Evolutionary conservation across 2,797 vertebrate genomes (phyloP).

Genomic region (Cynodonichthys magdalenae): DNA sequence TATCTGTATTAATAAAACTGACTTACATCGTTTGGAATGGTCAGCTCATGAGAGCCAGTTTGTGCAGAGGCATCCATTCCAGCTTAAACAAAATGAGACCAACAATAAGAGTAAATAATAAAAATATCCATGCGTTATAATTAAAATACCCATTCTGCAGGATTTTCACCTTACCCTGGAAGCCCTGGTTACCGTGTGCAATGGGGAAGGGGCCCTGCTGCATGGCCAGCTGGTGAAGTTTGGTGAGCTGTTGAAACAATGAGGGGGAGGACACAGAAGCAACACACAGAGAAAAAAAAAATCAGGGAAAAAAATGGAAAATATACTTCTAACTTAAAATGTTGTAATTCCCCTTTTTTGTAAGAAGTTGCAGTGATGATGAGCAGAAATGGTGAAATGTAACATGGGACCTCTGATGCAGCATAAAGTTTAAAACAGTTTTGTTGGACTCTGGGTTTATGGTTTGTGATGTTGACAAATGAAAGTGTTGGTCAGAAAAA

Average conservation of each 20-base stretch:
- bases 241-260: slow-evolving; percentile 85
- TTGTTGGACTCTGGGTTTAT: slow-evolving; percentile 10
- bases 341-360: slow-evolving; percentile 40
- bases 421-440: neutral
- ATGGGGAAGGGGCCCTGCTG: slow-evolving; percentile 95
- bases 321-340: slow-evolving; percentile 27
- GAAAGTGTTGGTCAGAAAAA: slow-evolving; percentile 45
- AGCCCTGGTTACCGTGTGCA: slow-evolving; percentile 92
- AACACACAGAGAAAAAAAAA: slow-evolving; percentile 8
- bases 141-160: slow-evolving; percentile 10
- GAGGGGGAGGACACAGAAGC: slow-evolving; percentile 12
- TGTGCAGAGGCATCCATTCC: slow-evolving; percentile 96
- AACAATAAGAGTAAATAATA: slow-evolving; percentile 27
- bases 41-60: slow-evolving; percentile 96
- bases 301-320: slow-evolving; percentile 19
- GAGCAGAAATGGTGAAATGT: slow-evolving; percentile 69
- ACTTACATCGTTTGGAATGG: slow-evolving; percentile 98
- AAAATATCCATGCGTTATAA: slow-evolving; percentile 15
- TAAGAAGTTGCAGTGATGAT: slow-evolving; percentile 51
- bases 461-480: slow-evolving; percentile 22
- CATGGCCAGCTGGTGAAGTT: slow-evolving; percentile 98
- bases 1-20: neutral
- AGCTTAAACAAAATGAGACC: slow-evolving; percentile 72
- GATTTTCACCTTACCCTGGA: slow-evolving; percentile 77
- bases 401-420: slow-evolving; percentile 31